These are phyloP conservation scores for Ammodytes marinus DNA, from an alignment of 2,113 vertebrate genomes.

Conservation along the genomic window DNA sequence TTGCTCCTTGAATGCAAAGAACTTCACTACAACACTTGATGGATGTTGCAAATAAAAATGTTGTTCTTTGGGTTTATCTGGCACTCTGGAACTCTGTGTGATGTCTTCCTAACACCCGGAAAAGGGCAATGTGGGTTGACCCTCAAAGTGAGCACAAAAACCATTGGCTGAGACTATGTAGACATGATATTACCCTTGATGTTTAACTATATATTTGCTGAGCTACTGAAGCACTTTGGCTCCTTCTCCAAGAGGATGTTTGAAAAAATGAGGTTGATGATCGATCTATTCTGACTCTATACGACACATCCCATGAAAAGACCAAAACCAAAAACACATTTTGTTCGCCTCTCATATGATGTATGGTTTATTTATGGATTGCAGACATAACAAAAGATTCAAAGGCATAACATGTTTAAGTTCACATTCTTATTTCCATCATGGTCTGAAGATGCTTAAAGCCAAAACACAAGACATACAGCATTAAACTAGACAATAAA, in stretches of 20 bases:
- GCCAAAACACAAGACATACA: neutral
- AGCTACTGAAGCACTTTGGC: neutral
- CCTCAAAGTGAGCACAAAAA: slow-evolving; percentile 57
- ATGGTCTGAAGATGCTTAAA: neutral
- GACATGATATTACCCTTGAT: neutral
- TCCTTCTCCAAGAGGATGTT: neutral
- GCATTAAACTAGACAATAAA: neutral
- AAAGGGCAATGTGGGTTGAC: slow-evolving; percentile 24
- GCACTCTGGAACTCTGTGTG: slow-evolving; percentile 4
- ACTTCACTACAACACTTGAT: slow-evolving; percentile 34
- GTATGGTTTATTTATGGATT: neutral
- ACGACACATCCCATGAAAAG: neutral
- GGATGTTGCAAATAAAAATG: slow-evolving; percentile 58
- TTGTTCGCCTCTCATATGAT: neutral
- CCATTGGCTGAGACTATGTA: slow-evolving; percentile 21
- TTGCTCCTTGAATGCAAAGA: slow-evolving; percentile 30
- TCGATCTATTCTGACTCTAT: neutral
- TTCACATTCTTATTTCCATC: neutral
- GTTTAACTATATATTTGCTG: neutral
- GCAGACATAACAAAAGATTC: neutral
- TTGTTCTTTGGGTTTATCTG: slow-evolving; percentile 54
- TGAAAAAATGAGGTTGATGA: neutral
- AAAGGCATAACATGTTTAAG: neutral
- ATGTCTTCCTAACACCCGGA: slow-evolving; percentile 36
- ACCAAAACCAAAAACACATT: neutral